Percentiles rank a stretch among this genome's conserved stretches.
Evolutionary conservation across 2,113 vertebrate species (phyloP).

Genomic region (Apteryx owenii): DNA sequence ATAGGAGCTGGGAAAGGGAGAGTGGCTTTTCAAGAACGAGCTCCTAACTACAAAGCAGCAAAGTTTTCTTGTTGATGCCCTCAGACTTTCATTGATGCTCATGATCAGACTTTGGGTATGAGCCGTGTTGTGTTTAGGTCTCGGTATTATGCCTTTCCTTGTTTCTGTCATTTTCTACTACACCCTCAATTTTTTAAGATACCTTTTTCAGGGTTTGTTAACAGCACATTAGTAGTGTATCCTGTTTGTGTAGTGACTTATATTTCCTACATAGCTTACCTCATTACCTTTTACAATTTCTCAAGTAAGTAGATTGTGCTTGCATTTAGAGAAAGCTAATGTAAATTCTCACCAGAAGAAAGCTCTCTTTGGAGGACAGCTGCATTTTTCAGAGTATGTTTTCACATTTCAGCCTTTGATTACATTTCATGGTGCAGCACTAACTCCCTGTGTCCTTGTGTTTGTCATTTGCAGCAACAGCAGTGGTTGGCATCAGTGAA

Average conservation of each 20-base stretch:
- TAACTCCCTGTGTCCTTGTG: not conserved
- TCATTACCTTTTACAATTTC: not conserved
- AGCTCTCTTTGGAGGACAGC: not conserved
- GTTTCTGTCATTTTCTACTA: not conserved
- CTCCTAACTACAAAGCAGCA: not conserved
- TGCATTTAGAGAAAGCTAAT: not conserved
- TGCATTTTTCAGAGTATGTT: not conserved
- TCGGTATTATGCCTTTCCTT: not conserved
- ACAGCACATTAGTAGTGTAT: not conserved
- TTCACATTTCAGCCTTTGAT: constrained; percentile 4
- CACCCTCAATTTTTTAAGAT: not conserved
- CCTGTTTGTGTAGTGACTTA: not conserved
- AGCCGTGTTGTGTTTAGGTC: not conserved
- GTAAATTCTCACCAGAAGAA: not conserved
- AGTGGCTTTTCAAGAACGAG: not conserved
- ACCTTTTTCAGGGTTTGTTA: not conserved
- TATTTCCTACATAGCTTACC: not conserved
- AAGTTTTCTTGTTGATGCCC: not conserved
- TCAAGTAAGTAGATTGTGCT: not conserved
- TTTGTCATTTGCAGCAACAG: not conserved
- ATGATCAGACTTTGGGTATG: not conserved
- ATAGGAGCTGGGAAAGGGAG: not conserved
- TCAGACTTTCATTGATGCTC: not conserved
- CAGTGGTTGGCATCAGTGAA: constrained; percentile 16
- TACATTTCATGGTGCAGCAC: not conserved